A percentile compares a stretch with the other conserved stretches of the same genome.
Evolutionary conservation across 2,888 invertebrate genomes (phyloP).

Genomic region (Eulithis prunata): DNA sequence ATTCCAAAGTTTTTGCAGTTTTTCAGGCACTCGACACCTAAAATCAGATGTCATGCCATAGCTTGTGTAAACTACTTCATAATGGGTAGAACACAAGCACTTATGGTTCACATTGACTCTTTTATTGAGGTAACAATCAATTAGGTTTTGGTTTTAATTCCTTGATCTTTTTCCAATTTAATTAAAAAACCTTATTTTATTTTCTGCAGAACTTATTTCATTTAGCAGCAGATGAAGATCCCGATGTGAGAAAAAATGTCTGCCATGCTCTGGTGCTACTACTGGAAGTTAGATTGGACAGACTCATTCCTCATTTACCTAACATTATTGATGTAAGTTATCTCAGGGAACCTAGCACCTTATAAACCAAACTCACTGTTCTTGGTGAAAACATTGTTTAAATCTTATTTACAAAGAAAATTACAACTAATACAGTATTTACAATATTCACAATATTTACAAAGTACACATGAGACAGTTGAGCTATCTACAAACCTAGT

Average conservation of each 20-base stretch:
- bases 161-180: background rate
- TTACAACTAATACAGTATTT: no score
- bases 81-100: conserved; percentile 94
- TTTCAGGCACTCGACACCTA: conserved; percentile 96
- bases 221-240: conserved; percentile 97
- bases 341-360: background rate
- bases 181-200: conserved; percentile 10
- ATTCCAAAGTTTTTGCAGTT: conserved; percentile 99
- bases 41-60: conserved; percentile 98
- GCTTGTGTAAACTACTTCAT: conserved; percentile 99
- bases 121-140: conserved; percentile 89
- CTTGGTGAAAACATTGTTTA: no score
- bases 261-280: conserved; percentile 98
- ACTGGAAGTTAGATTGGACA: conserved; percentile 97
- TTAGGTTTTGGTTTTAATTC: background rate
- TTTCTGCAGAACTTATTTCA: conserved; percentile 92
- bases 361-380: no score
- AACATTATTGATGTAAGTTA: conserved; percentile 94
- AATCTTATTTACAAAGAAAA: no score
- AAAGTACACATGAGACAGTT: no score
- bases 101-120: conserved; percentile 97
- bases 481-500: no score
- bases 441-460: no score
- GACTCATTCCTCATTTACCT: conserved; percentile 97
- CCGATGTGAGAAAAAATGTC: conserved; percentile 99